A percentile compares a stretch with the other conserved stretches of the same genome.
These are phyloP conservation scores for Tipula vernalis DNA, from an alignment of 2,888 invertebrate species.

Conservation along the genomic window DNA sequence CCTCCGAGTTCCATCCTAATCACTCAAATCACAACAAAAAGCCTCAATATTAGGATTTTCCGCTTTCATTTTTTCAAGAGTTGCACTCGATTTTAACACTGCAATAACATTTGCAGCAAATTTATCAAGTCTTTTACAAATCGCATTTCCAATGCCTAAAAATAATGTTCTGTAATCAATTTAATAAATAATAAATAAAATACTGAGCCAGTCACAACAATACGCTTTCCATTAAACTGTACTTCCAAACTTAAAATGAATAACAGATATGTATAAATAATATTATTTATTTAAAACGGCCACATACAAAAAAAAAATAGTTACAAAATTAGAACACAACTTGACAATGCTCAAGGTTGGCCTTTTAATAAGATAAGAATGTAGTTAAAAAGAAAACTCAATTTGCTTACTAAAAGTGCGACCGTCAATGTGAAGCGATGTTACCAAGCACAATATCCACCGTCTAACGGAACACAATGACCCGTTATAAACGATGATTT, in stretches of 20 bases:
- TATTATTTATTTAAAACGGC: background rate
- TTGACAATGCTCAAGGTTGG: background rate
- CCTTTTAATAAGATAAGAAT: background rate
- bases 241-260: conserved; percentile 43
- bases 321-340: background rate
- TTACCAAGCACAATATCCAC: conserved; percentile 51
- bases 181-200: background rate
- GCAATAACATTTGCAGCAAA: conserved; percentile 68
- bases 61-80: conserved; percentile 49
- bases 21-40: conserved; percentile 54
- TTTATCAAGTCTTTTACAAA: conserved; percentile 53
- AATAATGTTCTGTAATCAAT: background rate
- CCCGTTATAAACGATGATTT: conserved; percentile 74
- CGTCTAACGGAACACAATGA: conserved; percentile 65
- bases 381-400: background rate
- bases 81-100: conserved; percentile 51
- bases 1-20: conserved; percentile 65
- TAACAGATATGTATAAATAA: background rate
- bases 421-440: background rate
- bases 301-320: background rate
- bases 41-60: conserved; percentile 50
- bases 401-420: background rate
- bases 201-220: conserved; percentile 76
- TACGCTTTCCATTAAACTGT: conserved; percentile 59
- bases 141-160: conserved; percentile 57